phyloP scores from a whole-genome alignment of 1,140 invertebrate genomes.

The Panagrolaimus sp. region DNA sequence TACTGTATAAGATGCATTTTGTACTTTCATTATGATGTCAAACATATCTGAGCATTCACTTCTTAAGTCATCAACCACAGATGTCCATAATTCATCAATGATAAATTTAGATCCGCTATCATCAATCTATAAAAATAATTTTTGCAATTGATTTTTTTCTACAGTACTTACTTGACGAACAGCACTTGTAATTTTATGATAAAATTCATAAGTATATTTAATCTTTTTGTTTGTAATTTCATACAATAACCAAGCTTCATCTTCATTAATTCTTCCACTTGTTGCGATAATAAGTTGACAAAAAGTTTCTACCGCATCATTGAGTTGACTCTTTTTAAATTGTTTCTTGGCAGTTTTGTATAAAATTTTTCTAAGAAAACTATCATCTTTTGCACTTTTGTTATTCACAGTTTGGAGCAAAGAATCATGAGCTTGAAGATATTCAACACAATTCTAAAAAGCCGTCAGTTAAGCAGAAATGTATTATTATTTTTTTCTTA shows the following conservation, averaged over 20 bases:
- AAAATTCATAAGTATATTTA: conserved; percentile 21
- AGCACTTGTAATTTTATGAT: conserved; percentile 27
- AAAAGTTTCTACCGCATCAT: conserved; percentile 37
- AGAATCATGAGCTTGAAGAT: neutral
- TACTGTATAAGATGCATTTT: neutral
- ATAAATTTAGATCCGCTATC: conserved; percentile 20
- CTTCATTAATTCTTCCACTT: conserved; percentile 18
- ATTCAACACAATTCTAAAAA: conserved; percentile 10
- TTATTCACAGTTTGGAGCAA: neutral
- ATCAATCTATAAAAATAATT: conserved; percentile 17
- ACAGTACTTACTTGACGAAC: conserved; percentile 19
- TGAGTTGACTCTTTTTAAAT: conserved; percentile 29
- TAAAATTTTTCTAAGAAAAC: conserved; percentile 33
- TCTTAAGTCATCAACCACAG: conserved; percentile 33
- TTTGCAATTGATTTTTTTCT: neutral
- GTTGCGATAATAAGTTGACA: conserved; percentile 38
- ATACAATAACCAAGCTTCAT: conserved; percentile 29
- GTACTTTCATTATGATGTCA: conserved; percentile 31
- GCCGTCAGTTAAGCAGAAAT: too few species aligned
- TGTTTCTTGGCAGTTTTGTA: conserved; percentile 34
- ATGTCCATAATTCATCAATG: conserved; percentile 31
- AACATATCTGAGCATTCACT: conserved; percentile 34
- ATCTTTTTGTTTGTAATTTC: conserved; percentile 31
- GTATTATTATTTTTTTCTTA: neutral
- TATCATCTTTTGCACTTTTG: conserved; percentile 13